Evolutionary conservation across 2,113 vertebrate species (phyloP).

Genomic region (Epinephelus lanceolatus): DNA sequence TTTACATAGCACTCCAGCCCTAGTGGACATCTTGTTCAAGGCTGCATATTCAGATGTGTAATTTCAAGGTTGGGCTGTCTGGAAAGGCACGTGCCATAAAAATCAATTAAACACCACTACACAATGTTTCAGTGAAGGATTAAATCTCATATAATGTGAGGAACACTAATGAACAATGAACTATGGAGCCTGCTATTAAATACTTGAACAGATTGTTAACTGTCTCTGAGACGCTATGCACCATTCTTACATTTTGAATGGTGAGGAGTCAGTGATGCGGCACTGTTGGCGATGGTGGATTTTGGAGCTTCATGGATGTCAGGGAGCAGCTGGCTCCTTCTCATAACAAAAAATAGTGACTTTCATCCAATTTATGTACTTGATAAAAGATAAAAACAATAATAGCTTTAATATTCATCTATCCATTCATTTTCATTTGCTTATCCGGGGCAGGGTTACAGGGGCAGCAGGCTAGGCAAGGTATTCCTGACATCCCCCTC

Average conservation of each 20-base stretch:
- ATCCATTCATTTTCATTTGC: too few relatives aligned
- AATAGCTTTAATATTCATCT: too few relatives aligned
- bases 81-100: conserved; percentile 53
- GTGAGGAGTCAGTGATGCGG: not conserved
- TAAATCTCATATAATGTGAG: conserved; percentile 44
- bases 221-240: not conserved
- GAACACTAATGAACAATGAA: conserved; percentile 44
- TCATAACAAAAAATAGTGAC: too few relatives aligned
- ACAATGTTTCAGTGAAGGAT: conserved; percentile 49
- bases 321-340: not conserved
- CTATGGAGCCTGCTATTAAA: conserved; percentile 20
- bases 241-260: not conserved
- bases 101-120: conserved; percentile 53
- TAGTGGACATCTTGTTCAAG: conserved; percentile 50
- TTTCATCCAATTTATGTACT: not conserved
- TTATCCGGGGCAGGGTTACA: too few relatives aligned
- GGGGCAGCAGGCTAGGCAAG: too few relatives aligned
- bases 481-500: too few relatives aligned
- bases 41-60: conserved; percentile 44
- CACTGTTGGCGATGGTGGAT: not conserved
- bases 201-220: not conserved
- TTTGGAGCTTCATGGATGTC: conserved; percentile 5
- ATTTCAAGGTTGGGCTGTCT: conserved; percentile 63
- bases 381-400: not conserved
- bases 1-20: conserved; percentile 44